phyloP scores from a whole-genome alignment of 2,113 vertebrate species.

The human (Homo sapiens) region GRCh38 chr7:43524001-43524500 shows the following conservation, averaged over 20 bases:
- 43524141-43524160: neutral
- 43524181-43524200: neutral
- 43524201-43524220: neutral
- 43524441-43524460: slow-evolving; percentile 31
- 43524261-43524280: neutral
- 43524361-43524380: neutral
- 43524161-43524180: neutral
- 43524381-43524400: neutral
- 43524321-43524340: neutral
- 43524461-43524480: slow-evolving; percentile 60
- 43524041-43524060: neutral
- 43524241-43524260: neutral
- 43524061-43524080: neutral
- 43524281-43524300: neutral
- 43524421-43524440: neutral
- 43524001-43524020: neutral
- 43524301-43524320: neutral
- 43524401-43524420: neutral
- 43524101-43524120: neutral
- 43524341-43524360: neutral
- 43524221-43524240: neutral
- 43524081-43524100: neutral
- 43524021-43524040: neutral
- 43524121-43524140: neutral
- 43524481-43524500: slow-evolving; percentile 5